Evolutionary conservation across 1,140 invertebrate species (phyloP), one percentile per base, ranked within the genome.

Genomic region (Aplysia californica): DNA sequence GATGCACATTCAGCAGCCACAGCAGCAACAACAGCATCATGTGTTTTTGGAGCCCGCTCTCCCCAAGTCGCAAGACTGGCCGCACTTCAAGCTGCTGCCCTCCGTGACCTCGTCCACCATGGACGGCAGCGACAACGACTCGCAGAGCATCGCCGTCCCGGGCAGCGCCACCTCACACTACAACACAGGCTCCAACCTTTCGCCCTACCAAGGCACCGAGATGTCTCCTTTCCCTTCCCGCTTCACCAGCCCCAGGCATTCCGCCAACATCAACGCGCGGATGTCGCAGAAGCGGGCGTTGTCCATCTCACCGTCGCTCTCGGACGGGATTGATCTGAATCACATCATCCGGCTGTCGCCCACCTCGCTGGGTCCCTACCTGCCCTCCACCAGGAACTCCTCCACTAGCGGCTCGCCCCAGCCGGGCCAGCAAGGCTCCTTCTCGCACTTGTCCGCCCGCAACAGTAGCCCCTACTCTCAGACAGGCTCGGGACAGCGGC

Each of bases 271-370:
- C n/a, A 73, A 80, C 44, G 81, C 82, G 15, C 77, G 85, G 36
- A 73, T 75, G n/a, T 76, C 79, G 5, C 80, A 82, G 36, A 99
- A 98, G 87, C 91, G 97, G 61, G 96, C 97, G 0, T 91, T 98
- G 0, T 98, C 96, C 61, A 96, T 95, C 87, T 98, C 96, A 20
- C 96, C 97, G 0, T 97, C 98, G 83, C 96, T 96, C 0, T 85
- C 87, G 1, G 96, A 98, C 87, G 95, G 95, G 18, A 93, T 98
- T 84, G 96, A 98, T 88, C 77, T 89, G 85, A 96, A 96, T 84
- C 96, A 96, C 50, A 95, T 98, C 92, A 98, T 98, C 82, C 93
- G 97, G 78, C 96, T 97, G 82, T 98, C 96, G 20, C 97, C 97
- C 0, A 97, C 96, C 80, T 97, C 96, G 44, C 89, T 98, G 74